phyloP scores from a whole-genome alignment of 2,888 invertebrate genomes.

The Plebejus argus region DNA sequence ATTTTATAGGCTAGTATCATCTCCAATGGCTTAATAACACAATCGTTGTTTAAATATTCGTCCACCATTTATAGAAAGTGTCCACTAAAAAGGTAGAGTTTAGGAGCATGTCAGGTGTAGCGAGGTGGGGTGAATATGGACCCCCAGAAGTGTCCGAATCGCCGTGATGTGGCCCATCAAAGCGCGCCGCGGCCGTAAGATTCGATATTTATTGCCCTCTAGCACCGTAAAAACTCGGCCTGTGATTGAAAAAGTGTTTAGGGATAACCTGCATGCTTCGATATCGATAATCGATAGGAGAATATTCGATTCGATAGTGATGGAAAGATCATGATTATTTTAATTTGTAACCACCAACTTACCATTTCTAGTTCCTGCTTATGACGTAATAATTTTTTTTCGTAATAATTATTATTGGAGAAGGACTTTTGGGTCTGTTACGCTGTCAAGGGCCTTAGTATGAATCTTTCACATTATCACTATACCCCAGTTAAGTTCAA shows the following conservation, averaged over 20 bases:
- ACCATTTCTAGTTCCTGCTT: not conserved
- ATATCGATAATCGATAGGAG: not conserved
- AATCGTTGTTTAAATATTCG: constrained; percentile 4
- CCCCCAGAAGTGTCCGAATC: constrained; percentile 47
- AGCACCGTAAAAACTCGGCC: constrained; percentile 65
- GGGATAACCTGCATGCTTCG: constrained; percentile 20
- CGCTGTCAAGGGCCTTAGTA: no score
- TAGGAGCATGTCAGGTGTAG: constrained; percentile 11
- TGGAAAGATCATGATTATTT: not conserved
- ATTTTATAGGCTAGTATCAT: not conserved
- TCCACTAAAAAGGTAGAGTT: constrained; percentile 7
- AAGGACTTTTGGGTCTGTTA: no score
- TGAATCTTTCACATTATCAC: no score
- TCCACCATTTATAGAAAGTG: constrained; percentile 15
- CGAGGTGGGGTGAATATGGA: not conserved
- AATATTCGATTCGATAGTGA: no score
- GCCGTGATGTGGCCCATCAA: constrained; percentile 66
- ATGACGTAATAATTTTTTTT: no score
- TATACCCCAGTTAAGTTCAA: no score
- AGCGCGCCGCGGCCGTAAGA: constrained; percentile 73
- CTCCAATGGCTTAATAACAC: constrained; percentile 3
- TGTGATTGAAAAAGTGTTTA: constrained; percentile 64
- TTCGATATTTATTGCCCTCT: constrained; percentile 71
- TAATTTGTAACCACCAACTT: not conserved
- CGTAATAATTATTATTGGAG: no score